These are phyloP conservation scores for Naja naja DNA, from an alignment of 2,113 vertebrate species.

Conservation along the genomic window DNA sequence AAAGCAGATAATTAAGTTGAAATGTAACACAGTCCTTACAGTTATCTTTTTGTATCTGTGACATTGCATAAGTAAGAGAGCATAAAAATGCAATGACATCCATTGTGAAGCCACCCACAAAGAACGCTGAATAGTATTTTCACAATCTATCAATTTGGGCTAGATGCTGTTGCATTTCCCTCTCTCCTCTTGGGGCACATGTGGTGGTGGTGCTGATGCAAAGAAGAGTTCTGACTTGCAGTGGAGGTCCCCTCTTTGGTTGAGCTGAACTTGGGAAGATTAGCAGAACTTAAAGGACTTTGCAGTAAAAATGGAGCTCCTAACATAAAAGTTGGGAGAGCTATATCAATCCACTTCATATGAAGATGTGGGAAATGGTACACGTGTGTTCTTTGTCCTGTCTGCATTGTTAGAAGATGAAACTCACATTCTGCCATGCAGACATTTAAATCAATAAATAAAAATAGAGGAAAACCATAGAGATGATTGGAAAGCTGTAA, in stretches of 20 bases:
- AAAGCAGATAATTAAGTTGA: slow-evolving; percentile 21
- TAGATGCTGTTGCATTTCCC: not conserved
- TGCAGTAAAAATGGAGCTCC: not conserved
- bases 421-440: not conserved
- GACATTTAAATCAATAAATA: not conserved
- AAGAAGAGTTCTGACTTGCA: not conserved
- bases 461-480: not conserved
- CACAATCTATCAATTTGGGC: not conserved
- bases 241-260: not conserved
- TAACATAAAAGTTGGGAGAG: not conserved
- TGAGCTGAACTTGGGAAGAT: not conserved
- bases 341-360: not conserved
- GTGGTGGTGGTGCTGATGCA: not conserved
- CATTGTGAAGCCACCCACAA: slow-evolving; percentile 13
- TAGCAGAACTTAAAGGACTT: not conserved
- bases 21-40: not conserved
- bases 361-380: not conserved
- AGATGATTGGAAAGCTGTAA: not conserved
- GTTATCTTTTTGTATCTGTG: slow-evolving; percentile 26
- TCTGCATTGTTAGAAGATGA: not conserved
- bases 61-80: slow-evolving; percentile 4
- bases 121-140: not conserved
- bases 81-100: not conserved
- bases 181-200: not conserved
- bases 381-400: not conserved